phyloP scores from a whole-genome alignment of 2,113 vertebrate genomes.

The Corythornis madagascariensis region DNA sequence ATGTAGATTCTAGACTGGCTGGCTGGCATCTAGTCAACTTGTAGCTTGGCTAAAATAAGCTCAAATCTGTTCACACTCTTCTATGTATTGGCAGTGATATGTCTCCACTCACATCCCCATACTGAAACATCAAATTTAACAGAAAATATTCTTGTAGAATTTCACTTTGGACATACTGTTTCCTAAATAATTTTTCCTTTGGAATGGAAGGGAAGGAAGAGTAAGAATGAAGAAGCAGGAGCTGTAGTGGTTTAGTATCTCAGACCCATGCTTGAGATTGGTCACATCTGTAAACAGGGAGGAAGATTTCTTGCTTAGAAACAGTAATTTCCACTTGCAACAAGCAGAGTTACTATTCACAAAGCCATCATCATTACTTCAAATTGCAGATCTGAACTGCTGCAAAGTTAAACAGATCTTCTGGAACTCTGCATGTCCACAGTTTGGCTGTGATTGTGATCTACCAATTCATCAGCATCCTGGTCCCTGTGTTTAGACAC shows the following conservation, averaged over 20 bases:
- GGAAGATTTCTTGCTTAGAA: background rate
- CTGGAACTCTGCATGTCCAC: background rate
- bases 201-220: background rate
- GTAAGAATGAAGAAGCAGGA: background rate
- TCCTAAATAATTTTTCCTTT: background rate
- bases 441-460: background rate
- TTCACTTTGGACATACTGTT: background rate
- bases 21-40: background rate
- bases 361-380: background rate
- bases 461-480: background rate
- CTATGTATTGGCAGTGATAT: background rate
- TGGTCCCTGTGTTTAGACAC: background rate
- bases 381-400: background rate
- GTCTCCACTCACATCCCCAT: background rate
- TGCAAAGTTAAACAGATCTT: background rate
- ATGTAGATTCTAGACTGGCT: background rate
- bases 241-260: background rate
- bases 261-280: background rate
- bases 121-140: background rate
- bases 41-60: background rate
- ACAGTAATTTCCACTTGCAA: background rate
- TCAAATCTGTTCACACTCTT: constrained; percentile 10
- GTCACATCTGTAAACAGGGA: background rate
- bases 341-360: background rate
- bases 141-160: background rate